Evolutionary conservation across 2,888 invertebrate species (phyloP).

Genomic region (Hoplodrina ambigua): DNA sequence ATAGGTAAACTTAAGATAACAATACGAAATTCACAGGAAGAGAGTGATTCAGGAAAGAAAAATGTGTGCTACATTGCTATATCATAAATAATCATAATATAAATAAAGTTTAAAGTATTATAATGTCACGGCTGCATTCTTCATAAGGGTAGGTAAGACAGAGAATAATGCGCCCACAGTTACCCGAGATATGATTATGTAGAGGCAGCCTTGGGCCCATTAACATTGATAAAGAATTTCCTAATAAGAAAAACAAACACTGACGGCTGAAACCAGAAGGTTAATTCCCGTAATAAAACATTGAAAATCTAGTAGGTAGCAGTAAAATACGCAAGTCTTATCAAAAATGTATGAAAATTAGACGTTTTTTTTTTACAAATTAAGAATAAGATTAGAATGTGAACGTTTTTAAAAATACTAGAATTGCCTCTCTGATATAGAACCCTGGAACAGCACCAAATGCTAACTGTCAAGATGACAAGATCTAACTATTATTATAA

Average conservation of each 20-base stretch:
- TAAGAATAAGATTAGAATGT: no score
- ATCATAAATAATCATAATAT: constrained; percentile 9
- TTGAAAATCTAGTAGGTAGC: no score
- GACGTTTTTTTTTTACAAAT: no score
- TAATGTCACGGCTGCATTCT: constrained; percentile 16
- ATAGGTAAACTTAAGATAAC: constrained; percentile 5
- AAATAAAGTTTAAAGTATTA: constrained; percentile 17
- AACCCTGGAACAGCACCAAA: background rate
- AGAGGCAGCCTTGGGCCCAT: no score
- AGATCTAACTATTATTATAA: no score
- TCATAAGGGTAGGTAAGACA: background rate
- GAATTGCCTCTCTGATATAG: background rate
- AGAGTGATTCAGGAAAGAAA: constrained; percentile 27
- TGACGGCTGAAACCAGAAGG: no score
- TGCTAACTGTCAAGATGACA: no score
- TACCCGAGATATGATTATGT: background rate
- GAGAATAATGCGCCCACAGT: background rate
- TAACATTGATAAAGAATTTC: background rate
- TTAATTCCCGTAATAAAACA: no score
- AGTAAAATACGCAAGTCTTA: no score
- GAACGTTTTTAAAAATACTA: no score
- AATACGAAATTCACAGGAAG: constrained; percentile 14
- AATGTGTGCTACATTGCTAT: background rate
- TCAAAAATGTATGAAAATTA: no score
- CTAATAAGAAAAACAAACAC: no score